These are phyloP conservation scores for Paguma larvata DNA, from an alignment of 2,797 vertebrate species.

Conservation along the genomic window DNA sequence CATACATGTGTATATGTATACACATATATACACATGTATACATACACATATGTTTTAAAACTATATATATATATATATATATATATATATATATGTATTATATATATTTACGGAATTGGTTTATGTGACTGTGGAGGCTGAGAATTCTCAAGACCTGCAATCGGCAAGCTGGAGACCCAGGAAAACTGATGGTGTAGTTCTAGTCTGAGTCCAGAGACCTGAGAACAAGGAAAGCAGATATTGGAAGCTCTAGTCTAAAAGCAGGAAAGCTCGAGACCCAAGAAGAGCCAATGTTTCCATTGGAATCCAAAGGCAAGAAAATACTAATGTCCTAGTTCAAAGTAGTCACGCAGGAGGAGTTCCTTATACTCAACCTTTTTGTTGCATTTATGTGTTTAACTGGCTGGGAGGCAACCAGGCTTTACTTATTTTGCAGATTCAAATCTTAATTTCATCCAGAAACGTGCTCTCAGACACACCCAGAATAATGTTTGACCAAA, in stretches of 20 bases:
- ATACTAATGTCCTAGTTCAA: neutral
- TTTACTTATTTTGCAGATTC: neutral
- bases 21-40: neutral
- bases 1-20: neutral
- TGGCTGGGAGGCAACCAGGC: neutral
- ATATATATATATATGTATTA: neutral
- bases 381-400: neutral
- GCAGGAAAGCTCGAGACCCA: neutral
- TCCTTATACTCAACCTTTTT: neutral
- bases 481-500: neutral
- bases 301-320: neutral
- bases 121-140: neutral
- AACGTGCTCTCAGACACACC: neutral
- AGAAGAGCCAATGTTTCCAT: neutral
- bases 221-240: neutral
- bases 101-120: neutral
- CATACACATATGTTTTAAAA: neutral
- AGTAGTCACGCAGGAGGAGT: neutral
- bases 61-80: neutral
- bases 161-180: neutral
- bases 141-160: neutral
- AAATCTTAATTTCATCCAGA: neutral
- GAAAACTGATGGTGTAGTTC: neutral
- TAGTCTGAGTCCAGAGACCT: neutral
- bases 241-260: neutral